Evolutionary conservation across 2,888 invertebrate species (phyloP), one percentile per base, ranked within the genome.

Genomic region (Hyposoter didymator): DNA sequence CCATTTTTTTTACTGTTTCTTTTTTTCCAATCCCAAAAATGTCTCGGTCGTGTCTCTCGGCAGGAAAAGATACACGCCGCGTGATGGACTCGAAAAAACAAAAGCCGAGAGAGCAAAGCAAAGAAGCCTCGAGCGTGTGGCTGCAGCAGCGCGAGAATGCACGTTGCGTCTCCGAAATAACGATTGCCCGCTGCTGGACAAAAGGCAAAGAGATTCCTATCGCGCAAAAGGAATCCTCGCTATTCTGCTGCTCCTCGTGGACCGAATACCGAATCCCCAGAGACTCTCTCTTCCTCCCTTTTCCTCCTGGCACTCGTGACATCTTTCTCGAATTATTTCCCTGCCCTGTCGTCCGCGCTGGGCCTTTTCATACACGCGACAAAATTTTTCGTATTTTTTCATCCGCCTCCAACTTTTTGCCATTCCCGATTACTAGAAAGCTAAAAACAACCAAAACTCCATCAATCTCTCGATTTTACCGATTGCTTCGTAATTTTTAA

Each of bases 161-260:
- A 49, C 67, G 81, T 72, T 55, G 79, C 12, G 72, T 70, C 82
- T 78, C 64, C 82, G 78, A 78, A 82, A 75, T 82, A 78, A 79
- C 74, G 85, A 78, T 82, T 43, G 78, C 72, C 49, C 55, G 39
- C 39, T 39, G 39, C 39, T 10, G 82, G 66, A 78, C 82, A 85
- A 85, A 85, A 70, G 85, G 70, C 74, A 79, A 74, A 55, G 64
- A 82, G 85, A 85, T 85, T 75, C 69, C 52, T 78, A 85, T 85
- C 85, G 69, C 85, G 69, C 45, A 19, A 47, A 75, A 52, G 85
- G 85, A 62, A 85, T 85, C 75, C 78, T 79, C 22, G 82, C 78
- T 79, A 85, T 85, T 85, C 79, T 35, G 28, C 28, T n/a, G n/a
- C 32, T 32, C 6, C 39, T 47, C 78, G 43, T 66, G 66, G 78